A percentile compares a stretch with the other conserved stretches of the same genome.
phyloP scores from a whole-genome alignment of 2,797 vertebrate species.

The Tarsius wallacei region DNA sequence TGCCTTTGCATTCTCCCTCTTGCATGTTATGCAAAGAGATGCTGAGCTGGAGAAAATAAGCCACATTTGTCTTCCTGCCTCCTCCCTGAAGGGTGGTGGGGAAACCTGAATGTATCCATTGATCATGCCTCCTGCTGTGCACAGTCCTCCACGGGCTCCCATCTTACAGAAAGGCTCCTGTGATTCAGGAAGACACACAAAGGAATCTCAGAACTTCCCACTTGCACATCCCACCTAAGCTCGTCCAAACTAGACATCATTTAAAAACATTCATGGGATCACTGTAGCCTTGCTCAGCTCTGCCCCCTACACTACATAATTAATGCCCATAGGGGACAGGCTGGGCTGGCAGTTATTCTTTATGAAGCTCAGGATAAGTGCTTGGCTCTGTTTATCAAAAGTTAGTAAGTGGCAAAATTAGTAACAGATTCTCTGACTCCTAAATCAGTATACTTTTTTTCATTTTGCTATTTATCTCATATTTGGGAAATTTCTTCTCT shows the following conservation, averaged over 20 bases:
- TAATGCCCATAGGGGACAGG: not conserved
- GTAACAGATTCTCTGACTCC: not conserved
- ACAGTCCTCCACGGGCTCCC: not conserved
- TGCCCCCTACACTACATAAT: not conserved
- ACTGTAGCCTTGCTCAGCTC: not conserved
- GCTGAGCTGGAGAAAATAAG: conserved; percentile 77
- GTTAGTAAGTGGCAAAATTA: not conserved
- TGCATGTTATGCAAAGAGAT: conserved; percentile 73
- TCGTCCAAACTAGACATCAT: not conserved
- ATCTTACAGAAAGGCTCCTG: not conserved
- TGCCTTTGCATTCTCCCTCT: conserved; percentile 69
- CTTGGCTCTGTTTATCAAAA: not conserved
- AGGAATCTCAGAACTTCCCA: not conserved
- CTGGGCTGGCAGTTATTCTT: not conserved
- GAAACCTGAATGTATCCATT: not conserved
- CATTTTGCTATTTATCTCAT: not conserved
- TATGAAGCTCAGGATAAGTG: not conserved
- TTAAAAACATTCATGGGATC: not conserved
- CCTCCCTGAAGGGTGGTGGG: not conserved
- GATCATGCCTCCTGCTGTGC: not conserved
- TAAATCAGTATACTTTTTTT: not conserved
- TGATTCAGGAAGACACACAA: not conserved
- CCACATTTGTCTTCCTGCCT: conserved; percentile 68
- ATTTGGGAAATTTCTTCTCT: not conserved
- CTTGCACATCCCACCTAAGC: not conserved